Base-by-base conservation (phyloP, 2,113 vertebrate species). In the Mus spicilegus region DNA sequence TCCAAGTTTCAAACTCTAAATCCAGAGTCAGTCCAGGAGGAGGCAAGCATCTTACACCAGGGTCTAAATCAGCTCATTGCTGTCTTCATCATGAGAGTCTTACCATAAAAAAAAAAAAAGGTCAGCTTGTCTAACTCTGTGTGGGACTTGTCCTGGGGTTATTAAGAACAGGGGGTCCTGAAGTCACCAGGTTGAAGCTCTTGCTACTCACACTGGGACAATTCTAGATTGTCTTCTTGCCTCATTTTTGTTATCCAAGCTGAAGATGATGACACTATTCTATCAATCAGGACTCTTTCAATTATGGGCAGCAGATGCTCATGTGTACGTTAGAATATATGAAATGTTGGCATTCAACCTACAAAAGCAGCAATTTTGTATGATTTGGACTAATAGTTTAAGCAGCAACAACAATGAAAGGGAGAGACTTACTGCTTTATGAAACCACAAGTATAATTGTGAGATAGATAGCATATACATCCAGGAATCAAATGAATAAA, bases 261-360 rank as follows among this genome's bases (percentile, higher is more conserved):
- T 54, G 54, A 69, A 87, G 51, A 87, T 46, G 75, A 80, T 24
- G 67, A 75, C 72, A 78, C 16, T 17, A 63, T 24, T 49, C 7
- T 54, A 80, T 88, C 76, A 80, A 14, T 78, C 11, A 87, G 92
- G 69, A 76, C 12, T 82, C 61, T 51, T 82, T 78, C 49, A 6
- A 73, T 30, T 61, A 49, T 3, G 77, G 36, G 54, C 75, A 97
- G 76, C 88, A 95, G 49, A 91, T 75, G 89, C n/a, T 80, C 92
- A 89, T 82, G 85, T 63, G 6, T 56, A 75, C 7, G 5, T 84
- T 81, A 94, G 95, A 72, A 24, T 46, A 58, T 33, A 46, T 65
- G 14, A 92, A 94, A 88, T 11, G 90, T 49, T 90, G 63, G 90
- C 24, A 65, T 85, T 72, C 28, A 33, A 46, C 39, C 65, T 92